Evolutionary conservation across 2,113 vertebrate genomes (phyloP).

Genomic region (Crypturellus undulatus): DNA sequence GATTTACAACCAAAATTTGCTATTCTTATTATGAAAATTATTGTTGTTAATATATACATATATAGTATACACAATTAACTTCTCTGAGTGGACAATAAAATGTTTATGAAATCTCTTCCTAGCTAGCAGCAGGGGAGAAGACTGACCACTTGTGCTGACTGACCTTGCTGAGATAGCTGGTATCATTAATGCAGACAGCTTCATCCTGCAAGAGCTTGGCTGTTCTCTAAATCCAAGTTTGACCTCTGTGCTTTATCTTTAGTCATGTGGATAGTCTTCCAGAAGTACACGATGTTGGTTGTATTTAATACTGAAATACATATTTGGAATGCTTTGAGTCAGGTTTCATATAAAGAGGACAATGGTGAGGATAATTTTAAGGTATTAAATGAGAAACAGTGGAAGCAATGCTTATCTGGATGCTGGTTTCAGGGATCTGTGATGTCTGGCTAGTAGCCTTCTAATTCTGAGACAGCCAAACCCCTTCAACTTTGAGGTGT

Average conservation of each 20-base stretch:
- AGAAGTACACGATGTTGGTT: neutral
- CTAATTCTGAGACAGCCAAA: neutral
- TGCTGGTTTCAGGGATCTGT: accelerated
- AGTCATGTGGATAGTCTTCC: neutral
- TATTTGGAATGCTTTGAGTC: neutral
- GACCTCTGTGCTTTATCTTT: neutral
- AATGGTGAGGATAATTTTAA: neutral
- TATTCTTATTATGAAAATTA: no score
- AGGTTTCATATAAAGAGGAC: neutral
- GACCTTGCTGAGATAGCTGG: neutral
- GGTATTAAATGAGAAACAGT: neutral
- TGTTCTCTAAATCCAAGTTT: neutral
- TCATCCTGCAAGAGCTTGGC: neutral
- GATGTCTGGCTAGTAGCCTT: neutral
- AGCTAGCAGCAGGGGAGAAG: neutral
- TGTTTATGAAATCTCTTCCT: neutral
- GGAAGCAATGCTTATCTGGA: neutral
- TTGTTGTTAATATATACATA: no score
- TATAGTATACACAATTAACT: neutral
- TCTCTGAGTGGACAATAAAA: neutral
- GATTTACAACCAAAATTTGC: no score
- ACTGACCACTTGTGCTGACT: neutral
- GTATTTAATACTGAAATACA: neutral
- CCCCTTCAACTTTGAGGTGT: neutral
- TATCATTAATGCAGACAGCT: neutral